Base-by-base conservation (phyloP, 2,888 invertebrate species). In the Latrodectus elegans region DNA sequence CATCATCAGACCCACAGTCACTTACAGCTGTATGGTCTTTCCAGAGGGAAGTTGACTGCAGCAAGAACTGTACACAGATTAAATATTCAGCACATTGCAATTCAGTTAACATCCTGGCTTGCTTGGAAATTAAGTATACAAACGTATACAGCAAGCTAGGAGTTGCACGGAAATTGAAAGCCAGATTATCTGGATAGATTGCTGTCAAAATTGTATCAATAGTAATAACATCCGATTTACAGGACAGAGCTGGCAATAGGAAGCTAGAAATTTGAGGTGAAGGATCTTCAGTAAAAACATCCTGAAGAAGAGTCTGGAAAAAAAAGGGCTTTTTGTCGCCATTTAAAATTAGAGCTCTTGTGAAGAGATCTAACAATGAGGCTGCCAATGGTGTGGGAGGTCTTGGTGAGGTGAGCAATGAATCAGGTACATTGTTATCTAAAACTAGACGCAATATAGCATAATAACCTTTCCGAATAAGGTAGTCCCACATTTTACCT, bases 311-410 rank as follows among this genome's bases (percentile, higher is more conserved):
- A 17, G 74, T 79, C 12, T 74, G 55, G 12, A 90, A 74, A 64
- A 89, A 84, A 51, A 72, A 81, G 53, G 76, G 81, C 38, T 82
- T 84, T 15, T 70, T 70, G 12, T 82, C 72, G 88, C 87, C 76
- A n/a, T 88, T 77, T 64, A 84, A 49, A 51, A 80, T 53, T 82
- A 97, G 93, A 0, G 97, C 97, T 90, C 95, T 94, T 90, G 95
- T 94, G 85, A 97, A 94, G 91, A 97, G 94, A 90, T 95, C 95
- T 84, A 96, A 92, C 3, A 97, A 93, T 89, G 95, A 95, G 65
- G 94, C 95, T 10, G 95, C 94, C 38, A 96, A 93, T 1, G 95
- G 95, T 52, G 95, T 96, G 0, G 96, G 96, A 51, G 96, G 94
- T 85, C 94, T 93, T 0, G 94, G 91, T 0, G 95, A 95, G 51